Evolutionary conservation across 2,113 vertebrate species (phyloP).

Genomic region (Cyphomyrus plagiostoma): DNA sequence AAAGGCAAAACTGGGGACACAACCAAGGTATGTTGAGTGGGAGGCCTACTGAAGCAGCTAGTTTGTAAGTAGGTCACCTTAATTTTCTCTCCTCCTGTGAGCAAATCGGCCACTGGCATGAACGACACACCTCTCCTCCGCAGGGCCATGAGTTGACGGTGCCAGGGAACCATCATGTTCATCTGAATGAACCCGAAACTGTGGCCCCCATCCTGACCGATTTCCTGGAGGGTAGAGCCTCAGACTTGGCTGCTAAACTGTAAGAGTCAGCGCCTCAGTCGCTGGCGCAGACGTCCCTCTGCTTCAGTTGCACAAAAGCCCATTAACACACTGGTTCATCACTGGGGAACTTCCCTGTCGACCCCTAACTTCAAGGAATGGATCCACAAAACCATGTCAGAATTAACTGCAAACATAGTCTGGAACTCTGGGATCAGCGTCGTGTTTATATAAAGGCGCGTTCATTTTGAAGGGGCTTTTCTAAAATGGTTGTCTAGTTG

Average conservation of each 20-base stretch:
- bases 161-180: constrained; percentile 49
- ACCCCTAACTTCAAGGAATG: background rate
- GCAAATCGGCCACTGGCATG: no score
- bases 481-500: background rate
- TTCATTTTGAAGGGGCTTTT: background rate
- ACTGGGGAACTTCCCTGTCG: background rate
- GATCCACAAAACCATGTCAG: background rate
- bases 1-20: background rate
- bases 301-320: background rate
- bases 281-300: background rate
- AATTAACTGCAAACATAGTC: background rate
- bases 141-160: constrained; percentile 40
- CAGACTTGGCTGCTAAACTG: constrained; percentile 7
- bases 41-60: background rate
- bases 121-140: constrained; percentile 11
- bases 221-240: constrained; percentile 39
- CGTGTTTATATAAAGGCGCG: background rate
- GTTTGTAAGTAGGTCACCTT: no score
- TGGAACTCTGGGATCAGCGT: background rate
- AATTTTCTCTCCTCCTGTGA: no score
- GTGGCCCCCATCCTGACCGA: constrained; percentile 43
- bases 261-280: background rate
- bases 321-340: background rate
- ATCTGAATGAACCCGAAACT: constrained; percentile 40
- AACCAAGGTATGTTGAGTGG: background rate